A percentile compares a stretch with the other conserved stretches of the same genome.
These are phyloP conservation scores for Calameuta filiformis DNA, from an alignment of 2,888 invertebrate species.

Conservation along the genomic window DNA sequence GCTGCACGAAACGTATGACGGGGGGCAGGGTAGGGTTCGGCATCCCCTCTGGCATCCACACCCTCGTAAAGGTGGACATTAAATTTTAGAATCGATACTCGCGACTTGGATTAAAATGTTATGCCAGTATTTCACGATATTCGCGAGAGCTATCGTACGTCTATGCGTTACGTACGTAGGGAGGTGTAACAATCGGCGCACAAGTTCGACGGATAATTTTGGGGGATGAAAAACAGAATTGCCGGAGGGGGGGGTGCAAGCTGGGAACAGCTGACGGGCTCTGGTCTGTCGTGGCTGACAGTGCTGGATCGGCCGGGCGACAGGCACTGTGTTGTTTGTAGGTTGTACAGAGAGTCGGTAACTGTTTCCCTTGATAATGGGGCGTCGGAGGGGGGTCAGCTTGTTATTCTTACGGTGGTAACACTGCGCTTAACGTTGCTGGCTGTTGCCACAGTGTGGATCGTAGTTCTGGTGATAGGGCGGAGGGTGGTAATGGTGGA, in stretches of 20 bases:
- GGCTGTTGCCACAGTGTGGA: slow-evolving; percentile 19
- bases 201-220: background rate
- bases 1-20: background rate
- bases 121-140: slow-evolving; percentile 25
- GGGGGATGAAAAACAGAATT: slow-evolving; percentile 17
- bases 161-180: background rate
- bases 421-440: background rate
- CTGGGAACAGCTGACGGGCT: slow-evolving; percentile 31
- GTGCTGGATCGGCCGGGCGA: background rate
- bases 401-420: slow-evolving; percentile 35
- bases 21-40: background rate
- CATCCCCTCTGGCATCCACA: background rate
- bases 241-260: slow-evolving; percentile 15
- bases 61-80: slow-evolving; percentile 34
- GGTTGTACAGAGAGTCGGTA: slow-evolving; percentile 13
- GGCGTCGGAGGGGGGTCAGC: slow-evolving; percentile 18
- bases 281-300: background rate
- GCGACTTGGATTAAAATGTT: slow-evolving; percentile 22
- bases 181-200: background rate
- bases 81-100: slow-evolving; percentile 30
- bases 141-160: background rate
- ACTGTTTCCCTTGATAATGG: background rate
- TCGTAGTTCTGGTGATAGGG: background rate
- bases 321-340: background rate
- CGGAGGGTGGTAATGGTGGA: background rate